Percentiles rank a stretch among this genome's conserved stretches.
These are phyloP conservation scores for Idaea dimidiata DNA, from an alignment of 2,888 invertebrate genomes.

Conservation along the genomic window DNA sequence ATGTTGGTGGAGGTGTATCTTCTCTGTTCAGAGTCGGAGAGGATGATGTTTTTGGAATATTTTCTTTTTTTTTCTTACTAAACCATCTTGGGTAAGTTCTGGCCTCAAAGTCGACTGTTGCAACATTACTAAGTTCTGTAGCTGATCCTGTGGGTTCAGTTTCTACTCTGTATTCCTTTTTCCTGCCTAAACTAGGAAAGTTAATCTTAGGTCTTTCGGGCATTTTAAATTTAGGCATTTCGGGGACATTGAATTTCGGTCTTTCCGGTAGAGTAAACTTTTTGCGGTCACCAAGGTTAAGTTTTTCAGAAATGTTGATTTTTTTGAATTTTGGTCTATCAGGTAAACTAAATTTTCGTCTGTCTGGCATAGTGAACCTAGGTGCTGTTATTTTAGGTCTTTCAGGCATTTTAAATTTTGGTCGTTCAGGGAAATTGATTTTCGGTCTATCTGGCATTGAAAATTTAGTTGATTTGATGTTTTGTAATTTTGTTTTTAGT, in stretches of 20 bases:
- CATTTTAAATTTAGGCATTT: conserved; percentile 79
- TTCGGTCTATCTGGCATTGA: conserved; percentile 79
- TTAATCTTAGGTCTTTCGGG: conserved; percentile 83
- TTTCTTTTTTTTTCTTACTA: conserved; percentile 68
- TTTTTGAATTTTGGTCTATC: conserved; percentile 80
- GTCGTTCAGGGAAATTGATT: conserved; percentile 80
- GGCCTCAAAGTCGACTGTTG: conserved; percentile 86
- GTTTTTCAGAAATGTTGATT: conserved; percentile 74
- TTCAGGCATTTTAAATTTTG: conserved; percentile 74
- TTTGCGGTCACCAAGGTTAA: conserved; percentile 78
- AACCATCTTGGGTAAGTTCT: conserved; percentile 90
- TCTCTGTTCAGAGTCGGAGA: conserved; percentile 76
- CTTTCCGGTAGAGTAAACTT: conserved; percentile 83
- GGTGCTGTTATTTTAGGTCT: conserved; percentile 80
- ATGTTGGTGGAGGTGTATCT: conserved; percentile 82
- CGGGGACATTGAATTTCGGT: conserved; percentile 77
- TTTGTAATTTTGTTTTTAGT: conserved; percentile 84
- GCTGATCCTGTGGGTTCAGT: conserved; percentile 62
- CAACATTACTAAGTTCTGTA: conserved; percentile 63
- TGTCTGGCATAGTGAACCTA: conserved; percentile 80
- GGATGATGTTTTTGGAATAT: conserved; percentile 74
- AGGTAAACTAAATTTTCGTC: conserved; percentile 84
- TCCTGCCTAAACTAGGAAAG: conserved; percentile 82
- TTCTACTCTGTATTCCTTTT: conserved; percentile 65
- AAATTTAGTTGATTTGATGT: conserved; percentile 80